Evolutionary conservation across 2,888 invertebrate species (phyloP), one percentile per base, ranked within the genome.

Genomic region (Panzeria rudis): DNA sequence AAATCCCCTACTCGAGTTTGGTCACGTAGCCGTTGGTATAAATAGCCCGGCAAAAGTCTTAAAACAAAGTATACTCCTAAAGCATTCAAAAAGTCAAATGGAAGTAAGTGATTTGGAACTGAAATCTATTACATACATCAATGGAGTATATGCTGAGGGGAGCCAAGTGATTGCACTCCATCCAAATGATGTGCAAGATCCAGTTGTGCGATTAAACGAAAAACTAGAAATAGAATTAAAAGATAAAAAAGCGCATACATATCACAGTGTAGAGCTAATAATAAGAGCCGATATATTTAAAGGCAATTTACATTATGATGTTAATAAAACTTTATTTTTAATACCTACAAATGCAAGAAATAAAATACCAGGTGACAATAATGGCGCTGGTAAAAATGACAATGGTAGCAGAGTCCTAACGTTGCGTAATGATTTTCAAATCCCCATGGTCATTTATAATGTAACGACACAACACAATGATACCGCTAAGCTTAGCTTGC

Each of bases 1-100:
- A n/a, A 95, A 95, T 89, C 95, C 94, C 76, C 92, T 95, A 81
- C 93, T 98, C 41, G 97, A 98, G 93, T 97, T 98, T 93, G 97
- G 97, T 41, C 94, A 97, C 83, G 94, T 97, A 68, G 95, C 96
- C 68, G 95, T 95, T 35, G 92, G 94, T 76, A 96, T 96, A 90
- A 93, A 66, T 1, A 52, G 29, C 3, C 38, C 87, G 25, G 23
- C 17, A 20, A 78, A 59, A 56, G 47, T 75, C 2, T 32, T 78
- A 15, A 78, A 71, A 59, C 73, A 75, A 44, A 82, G 64, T 32
- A 32, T 85, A 50, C 62, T 15, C 8, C 50, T 85, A 71, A 73
- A 69, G 44, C 82, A 85, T 66, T 85, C 85, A 52, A 82, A 82
- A 79, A 82, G 20, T 73, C 69, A 78, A 29, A 75, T 82, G 71